Conservation (phyloP, 2,888 invertebrate genomes). For the Melanargia galathea region DNA sequence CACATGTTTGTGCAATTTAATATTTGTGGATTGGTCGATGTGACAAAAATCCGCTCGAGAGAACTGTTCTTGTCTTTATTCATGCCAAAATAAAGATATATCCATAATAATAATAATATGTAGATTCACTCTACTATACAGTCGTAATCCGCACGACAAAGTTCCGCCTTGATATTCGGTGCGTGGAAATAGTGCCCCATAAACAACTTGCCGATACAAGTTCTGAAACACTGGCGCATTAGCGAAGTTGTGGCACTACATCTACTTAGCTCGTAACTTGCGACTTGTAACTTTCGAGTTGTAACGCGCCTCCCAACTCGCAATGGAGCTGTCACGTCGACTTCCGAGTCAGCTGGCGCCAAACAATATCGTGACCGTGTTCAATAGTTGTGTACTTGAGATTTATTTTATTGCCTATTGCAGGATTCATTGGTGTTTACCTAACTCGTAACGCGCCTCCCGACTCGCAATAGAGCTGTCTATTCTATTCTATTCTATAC, state of each 20-base stretch:
- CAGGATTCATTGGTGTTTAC: not conserved
- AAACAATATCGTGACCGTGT: not conserved
- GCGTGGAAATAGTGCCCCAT: constrained; percentile 38
- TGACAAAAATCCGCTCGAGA: too few species aligned
- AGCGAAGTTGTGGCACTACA: constrained; percentile 15
- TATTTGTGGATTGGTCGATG: too few species aligned
- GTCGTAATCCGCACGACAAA: constrained; percentile 32
- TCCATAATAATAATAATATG: not conserved
- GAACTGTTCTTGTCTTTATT: too few species aligned
- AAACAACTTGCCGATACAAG: constrained; percentile 37
- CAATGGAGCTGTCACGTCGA: constrained; percentile 3
- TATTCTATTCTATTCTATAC: not conserved
- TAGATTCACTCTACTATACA: not conserved
- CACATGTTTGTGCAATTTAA: too few species aligned
- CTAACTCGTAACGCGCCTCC: not conserved
- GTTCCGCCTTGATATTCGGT: constrained; percentile 39
- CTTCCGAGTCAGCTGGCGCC: constrained; percentile 4
- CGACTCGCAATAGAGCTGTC: not conserved
- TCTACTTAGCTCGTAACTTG: constrained; percentile 9
- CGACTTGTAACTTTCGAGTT: constrained; percentile 1
- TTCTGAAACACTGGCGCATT: constrained; percentile 24
- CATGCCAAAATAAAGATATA: too few species aligned
- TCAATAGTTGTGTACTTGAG: not conserved
- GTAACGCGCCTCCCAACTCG: constrained; percentile 6
- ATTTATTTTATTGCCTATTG: not conserved